phyloP scores from a whole-genome alignment of 2,113 vertebrate species.

The Canis aureus region DNA sequence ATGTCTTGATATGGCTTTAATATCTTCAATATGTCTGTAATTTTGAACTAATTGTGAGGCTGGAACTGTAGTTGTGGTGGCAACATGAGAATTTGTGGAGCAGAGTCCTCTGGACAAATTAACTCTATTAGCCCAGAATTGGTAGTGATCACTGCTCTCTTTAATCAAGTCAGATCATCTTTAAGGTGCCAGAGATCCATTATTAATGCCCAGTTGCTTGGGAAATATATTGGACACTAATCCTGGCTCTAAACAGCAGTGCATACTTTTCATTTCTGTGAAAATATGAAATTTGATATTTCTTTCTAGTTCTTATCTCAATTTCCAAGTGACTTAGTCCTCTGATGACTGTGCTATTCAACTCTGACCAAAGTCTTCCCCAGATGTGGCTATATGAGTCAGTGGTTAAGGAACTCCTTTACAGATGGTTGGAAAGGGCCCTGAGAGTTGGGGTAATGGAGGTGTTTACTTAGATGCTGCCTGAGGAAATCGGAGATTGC shows the following conservation, averaged over 20 bases:
- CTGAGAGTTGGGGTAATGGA: neutral
- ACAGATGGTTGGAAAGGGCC: neutral
- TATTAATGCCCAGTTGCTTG: neutral
- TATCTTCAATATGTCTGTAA: neutral
- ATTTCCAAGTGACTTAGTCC: neutral
- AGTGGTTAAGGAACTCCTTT: slow-evolving; percentile 45
- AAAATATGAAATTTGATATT: neutral
- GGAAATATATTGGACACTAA: neutral
- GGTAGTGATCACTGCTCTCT: neutral
- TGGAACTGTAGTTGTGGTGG: neutral
- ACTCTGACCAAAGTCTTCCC: slow-evolving; percentile 37
- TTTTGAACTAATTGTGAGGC: slow-evolving; percentile 25
- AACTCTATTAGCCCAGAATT: neutral
- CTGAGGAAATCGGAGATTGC: slow-evolving; percentile 21
- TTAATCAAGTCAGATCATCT: neutral
- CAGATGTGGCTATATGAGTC: neutral
- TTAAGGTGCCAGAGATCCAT: neutral
- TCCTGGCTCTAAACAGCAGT: neutral
- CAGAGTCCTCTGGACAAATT: neutral
- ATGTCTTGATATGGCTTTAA: neutral
- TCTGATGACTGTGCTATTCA: neutral
- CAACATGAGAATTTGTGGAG: neutral
- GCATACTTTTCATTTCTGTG: slow-evolving; percentile 19
- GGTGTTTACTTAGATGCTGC: neutral
- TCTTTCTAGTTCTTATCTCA: neutral